Conservation (phyloP, 2,797 vertebrate species). For the Spinibarbus caldwelli region DNA sequence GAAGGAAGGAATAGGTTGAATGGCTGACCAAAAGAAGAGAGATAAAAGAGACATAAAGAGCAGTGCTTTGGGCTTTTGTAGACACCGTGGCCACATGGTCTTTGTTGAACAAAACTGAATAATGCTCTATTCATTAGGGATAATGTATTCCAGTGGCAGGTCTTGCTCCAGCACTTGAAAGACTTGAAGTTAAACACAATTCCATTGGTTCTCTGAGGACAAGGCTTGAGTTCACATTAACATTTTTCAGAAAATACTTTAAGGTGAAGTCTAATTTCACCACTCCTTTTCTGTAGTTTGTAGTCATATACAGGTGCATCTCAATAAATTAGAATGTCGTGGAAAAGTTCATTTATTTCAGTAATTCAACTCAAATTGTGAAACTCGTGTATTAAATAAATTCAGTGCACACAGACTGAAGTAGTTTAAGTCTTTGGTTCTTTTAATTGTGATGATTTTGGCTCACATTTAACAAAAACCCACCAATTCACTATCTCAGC, state of each 20-base stretch:
- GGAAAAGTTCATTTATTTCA: no score
- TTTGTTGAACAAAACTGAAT: constrained; percentile 56
- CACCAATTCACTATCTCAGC: no score
- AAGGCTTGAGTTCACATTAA: constrained; percentile 26
- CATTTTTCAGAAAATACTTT: constrained; percentile 23
- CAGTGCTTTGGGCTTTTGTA: constrained; percentile 31
- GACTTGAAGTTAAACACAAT: constrained; percentile 37
- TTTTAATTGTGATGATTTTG: no score
- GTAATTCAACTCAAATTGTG: no score
- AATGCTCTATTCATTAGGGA: constrained; percentile 54
- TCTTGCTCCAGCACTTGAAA: constrained; percentile 45
- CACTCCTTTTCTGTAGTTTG: constrained; percentile 2
- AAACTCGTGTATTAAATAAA: no score
- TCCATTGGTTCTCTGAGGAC: constrained; percentile 39
- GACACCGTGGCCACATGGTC: constrained; percentile 41
- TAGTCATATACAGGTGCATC: no score
- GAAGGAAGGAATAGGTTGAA: constrained; percentile 21
- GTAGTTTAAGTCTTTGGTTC: no score
- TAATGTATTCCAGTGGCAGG: constrained; percentile 54
- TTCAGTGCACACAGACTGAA: no score
- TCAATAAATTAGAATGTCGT: no score
- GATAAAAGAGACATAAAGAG: constrained; percentile 35
- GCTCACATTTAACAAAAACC: no score
- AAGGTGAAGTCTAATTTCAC: constrained; percentile 7
- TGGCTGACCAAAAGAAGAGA: constrained; percentile 16